Conservation (phyloP, 1,140 invertebrate species). For the Penaeus chinensis region DNA sequence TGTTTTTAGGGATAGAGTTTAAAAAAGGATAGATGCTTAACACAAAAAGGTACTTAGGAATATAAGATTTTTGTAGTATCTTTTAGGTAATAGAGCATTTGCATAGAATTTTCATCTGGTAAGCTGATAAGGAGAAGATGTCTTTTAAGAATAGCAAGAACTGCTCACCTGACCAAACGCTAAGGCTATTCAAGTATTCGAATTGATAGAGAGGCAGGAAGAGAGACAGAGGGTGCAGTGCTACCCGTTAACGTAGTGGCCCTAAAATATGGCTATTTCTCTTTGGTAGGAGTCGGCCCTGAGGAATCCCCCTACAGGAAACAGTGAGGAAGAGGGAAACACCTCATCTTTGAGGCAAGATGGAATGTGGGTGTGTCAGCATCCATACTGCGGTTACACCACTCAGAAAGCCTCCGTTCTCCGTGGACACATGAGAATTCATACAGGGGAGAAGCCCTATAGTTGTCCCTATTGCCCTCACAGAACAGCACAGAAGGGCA, state of each 20-base stretch:
- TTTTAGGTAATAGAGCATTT: no score
- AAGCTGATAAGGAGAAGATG: no score
- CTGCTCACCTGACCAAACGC: no score
- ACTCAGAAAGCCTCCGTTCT: slow-evolving; percentile 35
- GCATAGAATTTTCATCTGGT: no score
- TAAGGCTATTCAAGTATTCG: no score
- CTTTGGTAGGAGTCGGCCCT: slow-evolving; percentile 22
- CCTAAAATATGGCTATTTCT: slow-evolving; percentile 29
- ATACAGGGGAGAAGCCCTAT: slow-evolving; percentile 34
- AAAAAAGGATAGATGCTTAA: no score
- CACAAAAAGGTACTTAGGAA: no score
- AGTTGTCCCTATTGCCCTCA: slow-evolving; percentile 34
- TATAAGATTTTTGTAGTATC: no score
- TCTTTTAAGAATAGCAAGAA: no score
- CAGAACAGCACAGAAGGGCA: slow-evolving; percentile 37
- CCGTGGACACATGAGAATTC: slow-evolving; percentile 32
- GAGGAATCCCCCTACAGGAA: slow-evolving; percentile 20
- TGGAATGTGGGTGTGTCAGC: slow-evolving; percentile 29
- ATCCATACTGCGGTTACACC: slow-evolving; percentile 34
- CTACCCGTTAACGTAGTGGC: background rate
- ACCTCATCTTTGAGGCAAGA: background rate
- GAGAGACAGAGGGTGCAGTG: no score
- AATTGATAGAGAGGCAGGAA: no score
- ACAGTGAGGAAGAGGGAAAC: slow-evolving; percentile 22
- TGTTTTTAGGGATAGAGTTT: no score